A percentile compares a stretch with the other conserved stretches of the same genome.
Conservation (phyloP, 2,888 invertebrate genomes). For the Philereme vetulata region DNA sequence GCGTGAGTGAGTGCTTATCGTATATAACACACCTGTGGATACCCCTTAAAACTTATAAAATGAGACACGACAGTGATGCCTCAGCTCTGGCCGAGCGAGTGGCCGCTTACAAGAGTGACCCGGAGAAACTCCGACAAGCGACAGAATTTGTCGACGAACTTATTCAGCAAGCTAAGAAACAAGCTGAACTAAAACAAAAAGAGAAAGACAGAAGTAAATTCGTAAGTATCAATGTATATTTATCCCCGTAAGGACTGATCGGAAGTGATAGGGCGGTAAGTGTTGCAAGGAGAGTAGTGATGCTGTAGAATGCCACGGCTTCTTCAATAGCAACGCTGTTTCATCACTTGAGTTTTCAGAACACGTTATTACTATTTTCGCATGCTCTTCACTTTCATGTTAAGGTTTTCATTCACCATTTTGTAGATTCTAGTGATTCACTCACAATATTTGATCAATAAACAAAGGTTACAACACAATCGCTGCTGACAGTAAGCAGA, state of each 20-base stretch:
- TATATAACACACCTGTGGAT: constrained; percentile 23
- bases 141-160: constrained; percentile 85
- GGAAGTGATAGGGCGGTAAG: constrained; percentile 81
- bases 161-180: constrained; percentile 84
- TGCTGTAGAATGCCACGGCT: constrained; percentile 72
- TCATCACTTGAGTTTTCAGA: constrained; percentile 36
- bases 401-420: constrained; percentile 40
- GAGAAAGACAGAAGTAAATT: constrained; percentile 84
- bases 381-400: constrained; percentile 51
- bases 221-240: constrained; percentile 82
- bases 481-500: constrained; percentile 2
- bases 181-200: constrained; percentile 83
- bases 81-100: constrained; percentile 76
- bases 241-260: constrained; percentile 70
- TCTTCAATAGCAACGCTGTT: constrained; percentile 63
- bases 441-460: constrained; percentile 17
- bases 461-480: constrained; percentile 1
- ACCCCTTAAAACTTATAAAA: constrained; percentile 45
- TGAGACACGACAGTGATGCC: constrained; percentile 71
- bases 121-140: constrained; percentile 83
- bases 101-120: constrained; percentile 84
- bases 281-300: constrained; percentile 64
- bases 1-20: constrained; percentile 16
- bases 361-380: constrained; percentile 33
- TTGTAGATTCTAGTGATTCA: constrained; percentile 16